A percentile compares a stretch with the other conserved stretches of the same genome.
Conservation (phyloP, 1,140 invertebrate genomes). For the Aphaenogaster rudis region DNA sequence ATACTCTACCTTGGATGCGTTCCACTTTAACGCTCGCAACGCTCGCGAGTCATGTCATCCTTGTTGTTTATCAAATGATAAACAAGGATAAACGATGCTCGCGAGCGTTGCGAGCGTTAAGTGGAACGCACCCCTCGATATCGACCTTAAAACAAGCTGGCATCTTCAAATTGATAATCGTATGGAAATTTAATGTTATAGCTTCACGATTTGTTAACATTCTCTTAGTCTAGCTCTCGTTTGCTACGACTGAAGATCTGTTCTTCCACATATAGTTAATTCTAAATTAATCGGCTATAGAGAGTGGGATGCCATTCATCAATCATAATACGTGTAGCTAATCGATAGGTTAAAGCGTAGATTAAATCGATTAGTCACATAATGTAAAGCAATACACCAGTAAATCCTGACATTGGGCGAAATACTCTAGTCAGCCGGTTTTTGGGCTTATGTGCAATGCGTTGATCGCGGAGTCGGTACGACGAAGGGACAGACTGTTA, state of each 20-base stretch:
- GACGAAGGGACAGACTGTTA: constrained; percentile 45
- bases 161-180: constrained; percentile 69
- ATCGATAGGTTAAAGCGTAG: constrained; percentile 72
- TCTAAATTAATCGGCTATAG: constrained; percentile 79
- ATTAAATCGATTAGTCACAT: constrained; percentile 75
- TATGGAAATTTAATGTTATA: constrained; percentile 70
- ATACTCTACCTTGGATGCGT: constrained; percentile 42
- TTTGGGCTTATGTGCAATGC: constrained; percentile 55
- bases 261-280: constrained; percentile 84
- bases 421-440: constrained; percentile 77
- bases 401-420: constrained; percentile 75
- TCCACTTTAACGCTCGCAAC: too few species aligned
- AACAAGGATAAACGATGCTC: too few species aligned
- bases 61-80: too few species aligned
- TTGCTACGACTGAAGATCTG: constrained; percentile 82
- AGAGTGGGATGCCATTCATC: constrained; percentile 74
- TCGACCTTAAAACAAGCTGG: constrained; percentile 66
- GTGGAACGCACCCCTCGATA: not conserved
- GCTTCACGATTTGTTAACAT: constrained; percentile 72
- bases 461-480: constrained; percentile 18
- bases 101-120: too few species aligned
- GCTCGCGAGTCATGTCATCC: too few species aligned
- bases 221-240: constrained; percentile 77
- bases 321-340: constrained; percentile 71
- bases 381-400: constrained; percentile 79